Evolutionary conservation across 53 echinoderm and acorn worm genomes (phyloP).

Genomic region (Arbacia lixula): DNA sequence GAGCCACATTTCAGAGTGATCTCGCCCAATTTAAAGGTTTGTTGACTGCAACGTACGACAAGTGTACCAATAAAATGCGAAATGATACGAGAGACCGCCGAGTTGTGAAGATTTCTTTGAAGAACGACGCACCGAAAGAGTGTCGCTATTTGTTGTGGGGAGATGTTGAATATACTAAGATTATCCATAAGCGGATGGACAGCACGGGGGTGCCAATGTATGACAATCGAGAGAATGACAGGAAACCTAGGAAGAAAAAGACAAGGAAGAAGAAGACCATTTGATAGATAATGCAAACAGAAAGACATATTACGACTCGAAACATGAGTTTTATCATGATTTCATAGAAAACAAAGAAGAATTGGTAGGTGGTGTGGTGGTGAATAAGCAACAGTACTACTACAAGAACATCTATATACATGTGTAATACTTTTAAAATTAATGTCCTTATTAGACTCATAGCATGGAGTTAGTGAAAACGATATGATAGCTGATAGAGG

Average conservation of each 20-base stretch:
- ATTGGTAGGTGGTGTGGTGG: not conserved
- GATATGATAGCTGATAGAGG: too few relatives aligned
- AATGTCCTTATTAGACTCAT: too few relatives aligned
- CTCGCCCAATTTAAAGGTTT: not conserved
- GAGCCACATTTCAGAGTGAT: constrained; percentile 44
- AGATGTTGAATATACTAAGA: constrained; percentile 11
- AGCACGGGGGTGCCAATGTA: constrained; percentile 11
- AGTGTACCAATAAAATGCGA: constrained; percentile 18
- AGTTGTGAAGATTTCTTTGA: constrained; percentile 32
- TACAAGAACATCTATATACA: not conserved
- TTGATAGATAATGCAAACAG: not conserved
- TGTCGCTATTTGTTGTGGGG: constrained; percentile 7
- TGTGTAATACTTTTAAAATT: too few relatives aligned
- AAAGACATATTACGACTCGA: not conserved
- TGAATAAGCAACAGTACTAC: not conserved
- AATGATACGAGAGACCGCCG: constrained; percentile 1
- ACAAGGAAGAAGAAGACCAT: not conserved
- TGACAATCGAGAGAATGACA: not conserved
- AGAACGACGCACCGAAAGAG: constrained; percentile 6
- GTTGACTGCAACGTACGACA: not conserved
- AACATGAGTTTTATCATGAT: not conserved
- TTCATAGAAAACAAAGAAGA: not conserved
- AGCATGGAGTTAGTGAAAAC: too few relatives aligned
- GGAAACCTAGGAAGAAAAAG: too few relatives aligned
- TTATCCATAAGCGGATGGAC: constrained; percentile 15